Conservation (phyloP, 1,140 invertebrate species). For the Chironomus tepperi region DNA sequence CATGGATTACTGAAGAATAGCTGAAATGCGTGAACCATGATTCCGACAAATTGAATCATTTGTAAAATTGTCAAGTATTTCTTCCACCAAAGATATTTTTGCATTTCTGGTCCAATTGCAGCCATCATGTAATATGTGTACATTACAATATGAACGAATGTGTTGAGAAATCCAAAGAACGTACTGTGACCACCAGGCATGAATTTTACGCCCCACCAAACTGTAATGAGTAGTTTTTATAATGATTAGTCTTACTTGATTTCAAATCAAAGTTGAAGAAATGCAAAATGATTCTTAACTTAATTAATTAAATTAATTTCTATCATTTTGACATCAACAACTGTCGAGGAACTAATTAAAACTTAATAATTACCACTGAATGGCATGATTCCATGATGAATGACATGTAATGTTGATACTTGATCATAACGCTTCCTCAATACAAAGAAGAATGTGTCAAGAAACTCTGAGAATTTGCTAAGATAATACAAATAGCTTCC, state of each 20-base stretch:
- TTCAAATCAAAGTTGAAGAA: conserved; percentile 23
- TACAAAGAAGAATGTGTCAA: conserved; percentile 72
- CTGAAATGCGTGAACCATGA: conserved; percentile 66
- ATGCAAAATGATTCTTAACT: too few relatives aligned
- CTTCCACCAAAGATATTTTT: conserved; percentile 85
- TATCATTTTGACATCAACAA: not conserved
- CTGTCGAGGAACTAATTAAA: not conserved
- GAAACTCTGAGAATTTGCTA: conserved; percentile 70
- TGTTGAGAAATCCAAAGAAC: conserved; percentile 68
- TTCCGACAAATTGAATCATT: conserved; percentile 68
- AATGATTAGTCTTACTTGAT: not conserved
- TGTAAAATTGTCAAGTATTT: conserved; percentile 75
- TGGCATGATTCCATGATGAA: conserved; percentile 82
- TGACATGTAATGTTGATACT: conserved; percentile 71
- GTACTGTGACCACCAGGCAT: conserved; percentile 55
- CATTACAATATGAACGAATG: conserved; percentile 81
- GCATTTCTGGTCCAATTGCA: conserved; percentile 66
- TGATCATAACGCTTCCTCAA: conserved; percentile 71
- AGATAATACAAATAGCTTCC: conserved; percentile 75
- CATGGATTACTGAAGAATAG: conserved; percentile 65
- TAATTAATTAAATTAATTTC: too few relatives aligned
- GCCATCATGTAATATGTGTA: conserved; percentile 77
- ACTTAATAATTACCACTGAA: conserved; percentile 36
- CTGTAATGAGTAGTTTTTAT: conserved; percentile 42
- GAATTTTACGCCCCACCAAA: conserved; percentile 82